Evolutionary conservation across 2,888 invertebrate genomes (phyloP), one percentile per base, ranked within the genome.

Genomic region (Diaphora mendica): DNA sequence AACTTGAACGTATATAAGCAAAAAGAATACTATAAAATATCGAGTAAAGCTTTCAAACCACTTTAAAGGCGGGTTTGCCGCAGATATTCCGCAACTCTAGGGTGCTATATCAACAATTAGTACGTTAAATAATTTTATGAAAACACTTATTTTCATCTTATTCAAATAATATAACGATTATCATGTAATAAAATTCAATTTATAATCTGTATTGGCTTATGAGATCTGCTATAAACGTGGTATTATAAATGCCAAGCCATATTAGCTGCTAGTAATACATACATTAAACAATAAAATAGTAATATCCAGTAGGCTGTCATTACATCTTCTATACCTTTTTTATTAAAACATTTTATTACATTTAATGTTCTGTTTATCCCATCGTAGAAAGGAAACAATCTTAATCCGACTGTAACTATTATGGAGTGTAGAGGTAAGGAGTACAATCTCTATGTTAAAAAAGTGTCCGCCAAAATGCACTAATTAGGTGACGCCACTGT

Each of bases 261-360:
- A 66, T 77, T 75, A 74, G 44, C 44, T 30, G 17, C 66, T 42
- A 33, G 35, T 51, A 26, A 68, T 71, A 33, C n/a, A 66, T 30
- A 65, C 44, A 71, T 71, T 71, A 74, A 51, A 70, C 48, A 67
- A 68, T 77, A 74, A 74, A 77, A 68, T 68, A 66, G 65, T 65
- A 71, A 55, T 42, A 67, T 48, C 55, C 62, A 62, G 30, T 26
- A 26, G 30, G 17, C 72, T 48, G 23, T 70, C 65, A 73, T 73
- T 73, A 73, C 70, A 59, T 17, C 64, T 42, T 65, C 44, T 59
- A 67, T 64, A 73, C 44, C 23, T 64, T 55, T 68, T 64, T 69
- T 51, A 39, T 72, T 68, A 55, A 55, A 64, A 20, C 42, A 68
- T 51, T 68, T 68, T 68, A 72, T 72, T 68, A 62, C 20, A 55